Evolutionary conservation across 2,113 vertebrate genomes (phyloP), one percentile per base, ranked within the genome.

Genomic region (Podarcis muralis): DNA sequence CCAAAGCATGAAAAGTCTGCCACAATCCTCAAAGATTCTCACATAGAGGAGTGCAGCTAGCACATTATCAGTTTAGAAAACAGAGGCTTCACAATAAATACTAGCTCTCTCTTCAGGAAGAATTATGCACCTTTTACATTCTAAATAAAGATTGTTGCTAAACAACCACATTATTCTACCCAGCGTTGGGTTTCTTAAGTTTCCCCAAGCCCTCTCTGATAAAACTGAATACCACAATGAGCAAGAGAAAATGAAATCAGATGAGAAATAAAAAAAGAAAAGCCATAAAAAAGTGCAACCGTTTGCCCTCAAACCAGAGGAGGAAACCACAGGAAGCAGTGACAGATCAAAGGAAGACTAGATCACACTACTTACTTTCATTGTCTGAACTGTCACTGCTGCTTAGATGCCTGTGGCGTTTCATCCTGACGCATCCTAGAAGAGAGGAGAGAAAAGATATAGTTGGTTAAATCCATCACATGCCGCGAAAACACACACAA

Each of bases 341-440:
- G 90, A 94, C 0, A 96, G 87, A 95, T 90, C 94, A 69, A 95
- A 91, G 83, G 32, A 83, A 95, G 95, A 83, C 86, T 74, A 80
- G 88, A 85, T 75, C 68, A 92, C 86, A 91, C 80, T 96, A 98
- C 99, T 98, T 93, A 99, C 99, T 98, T 91, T 99, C 98, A 97
- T 98, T 98, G 97, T 99, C 99, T 94, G 99, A 99, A 97, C 98
- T 99, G 97, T 99, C 99, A 97, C 98, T 99, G 97, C 98, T 99
- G 97, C 98, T 99, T 93, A 98, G 97, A 95, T 96, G 97, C 97
- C 97, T 98, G 96, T 97, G 97, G 91, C 99, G 98, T 97, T 99
- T 99, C 99, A 99, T 99, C 98, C 97, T 99, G 98, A 97, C 95
- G 97, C 97, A 98, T 98, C 98, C 98, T 99, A 94, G 90, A 91